Evolutionary conservation across 2,888 invertebrate genomes (phyloP), one percentile per base, ranked within the genome.

Genomic region (Stenchaetothrips biformis): DNA sequence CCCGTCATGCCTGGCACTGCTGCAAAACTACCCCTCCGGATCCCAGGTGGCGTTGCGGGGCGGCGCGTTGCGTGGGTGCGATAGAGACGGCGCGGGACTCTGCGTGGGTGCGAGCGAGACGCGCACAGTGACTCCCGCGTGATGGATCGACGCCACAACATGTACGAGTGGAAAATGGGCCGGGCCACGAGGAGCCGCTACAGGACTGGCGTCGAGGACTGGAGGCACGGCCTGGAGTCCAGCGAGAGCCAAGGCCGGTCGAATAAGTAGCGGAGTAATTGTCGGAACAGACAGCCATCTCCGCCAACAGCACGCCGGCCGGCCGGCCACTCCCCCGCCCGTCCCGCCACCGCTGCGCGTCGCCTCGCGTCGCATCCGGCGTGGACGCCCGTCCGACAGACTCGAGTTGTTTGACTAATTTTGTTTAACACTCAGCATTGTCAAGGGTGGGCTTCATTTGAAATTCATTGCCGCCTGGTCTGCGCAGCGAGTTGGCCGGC

Each of bases 361-460:
- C n/a, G n/a, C n/a, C n/a, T n/a, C n/a, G 67, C 0, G 11, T 13
- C 53, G 53, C 16, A 13, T 37, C 37, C 37, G 37, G 37, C 37
- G 4, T 18, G 16, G 4, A 53, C 53, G 53, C 53, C 53, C 53
- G 53, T 53, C 16, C 53, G 13, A 4, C 13, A 53, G 53, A 13
- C 16, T 11, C 67, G 67, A n/a, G 67, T 25, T 74, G 25, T 74
- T 74, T 74, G 67, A 74, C 67, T 74, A 74, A 74, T 74, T 74
- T 74, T 21, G 67, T 74, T 21, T 25, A 74, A 21, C 67, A 59
- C 59, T 59, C 59, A 16, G 67, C 67, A 74, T 74, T 74, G 67
- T 74, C 67, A 59, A 18, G 18, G 8, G 67, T 8, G 21, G 67
- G 21, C 67, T 74, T 74, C 67, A 74, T 74, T 74, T 74, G 67